Evolutionary conservation across 2,888 invertebrate genomes (phyloP).

Genomic region (Iselma pallidipennis): DNA sequence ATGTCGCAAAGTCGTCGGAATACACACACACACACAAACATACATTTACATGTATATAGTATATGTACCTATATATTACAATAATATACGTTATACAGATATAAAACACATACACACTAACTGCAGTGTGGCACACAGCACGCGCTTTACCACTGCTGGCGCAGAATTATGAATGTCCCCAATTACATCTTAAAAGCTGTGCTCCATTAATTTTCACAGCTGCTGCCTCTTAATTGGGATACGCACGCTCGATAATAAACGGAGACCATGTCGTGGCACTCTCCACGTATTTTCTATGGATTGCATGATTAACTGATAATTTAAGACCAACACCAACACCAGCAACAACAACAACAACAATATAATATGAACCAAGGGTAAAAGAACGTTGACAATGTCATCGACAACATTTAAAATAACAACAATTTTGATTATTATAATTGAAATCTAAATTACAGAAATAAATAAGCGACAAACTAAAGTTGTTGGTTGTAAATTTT

Average conservation of each 20-base stretch:
- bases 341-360: background rate
- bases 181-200: constrained; percentile 68
- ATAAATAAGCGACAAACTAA: background rate
- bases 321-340: background rate
- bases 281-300: constrained; percentile 20
- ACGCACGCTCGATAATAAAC: constrained; percentile 63
- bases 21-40: background rate
- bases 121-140: constrained; percentile 23
- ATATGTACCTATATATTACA: too few species aligned
- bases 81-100: too few species aligned
- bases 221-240: constrained; percentile 66
- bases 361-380: background rate
- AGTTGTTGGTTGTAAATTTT: background rate
- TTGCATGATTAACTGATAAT: constrained; percentile 20
- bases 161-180: constrained; percentile 65
- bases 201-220: constrained; percentile 68
- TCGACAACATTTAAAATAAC: background rate
- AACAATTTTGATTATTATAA: background rate
- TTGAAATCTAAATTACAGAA: background rate
- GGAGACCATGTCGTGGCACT: constrained; percentile 27
- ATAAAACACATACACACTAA: background rate
- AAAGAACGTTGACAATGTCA: background rate
- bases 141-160: constrained; percentile 37
- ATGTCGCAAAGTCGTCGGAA: constrained; percentile 33
- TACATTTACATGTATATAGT: too few species aligned